phyloP scores from a whole-genome alignment of 1,140 invertebrate genomes.

The Wiebesia pumilae region DNA sequence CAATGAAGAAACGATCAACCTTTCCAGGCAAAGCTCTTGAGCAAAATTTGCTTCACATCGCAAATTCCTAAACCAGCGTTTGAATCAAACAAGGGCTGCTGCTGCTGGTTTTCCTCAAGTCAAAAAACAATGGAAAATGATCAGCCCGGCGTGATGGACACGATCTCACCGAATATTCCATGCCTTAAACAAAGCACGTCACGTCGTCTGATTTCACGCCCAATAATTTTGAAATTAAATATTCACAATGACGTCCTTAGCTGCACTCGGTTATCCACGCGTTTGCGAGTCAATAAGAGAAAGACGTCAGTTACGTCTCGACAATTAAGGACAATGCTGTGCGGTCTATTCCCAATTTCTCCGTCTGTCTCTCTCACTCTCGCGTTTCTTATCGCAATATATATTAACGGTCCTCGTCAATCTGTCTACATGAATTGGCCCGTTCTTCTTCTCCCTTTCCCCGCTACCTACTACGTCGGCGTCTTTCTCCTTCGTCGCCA shows the following conservation, averaged over 20 bases:
- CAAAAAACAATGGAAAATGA: neutral
- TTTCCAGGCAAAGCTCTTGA: neutral
- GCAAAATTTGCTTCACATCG: neutral
- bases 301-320: neutral
- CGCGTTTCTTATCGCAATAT: conserved; percentile 24
- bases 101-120: neutral
- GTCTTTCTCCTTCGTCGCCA: neutral
- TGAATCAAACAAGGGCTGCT: neutral
- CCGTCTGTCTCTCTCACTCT: neutral
- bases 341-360: neutral
- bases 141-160: neutral
- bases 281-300: neutral
- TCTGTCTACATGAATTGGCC: conserved; percentile 54
- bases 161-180: neutral
- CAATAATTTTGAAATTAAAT: conserved; percentile 30
- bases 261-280: neutral
- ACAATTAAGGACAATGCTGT: conserved; percentile 40
- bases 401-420: conserved; percentile 52
- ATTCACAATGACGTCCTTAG: neutral
- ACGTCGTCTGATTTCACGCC: neutral
- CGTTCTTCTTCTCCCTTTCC: conserved; percentile 6
- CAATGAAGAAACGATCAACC: conserved; percentile 19
- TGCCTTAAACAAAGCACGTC: neutral
- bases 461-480: neutral
- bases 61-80: neutral